Conservation (phyloP, 2,797 vertebrate species). For the Sebastes oblongus region DNA sequence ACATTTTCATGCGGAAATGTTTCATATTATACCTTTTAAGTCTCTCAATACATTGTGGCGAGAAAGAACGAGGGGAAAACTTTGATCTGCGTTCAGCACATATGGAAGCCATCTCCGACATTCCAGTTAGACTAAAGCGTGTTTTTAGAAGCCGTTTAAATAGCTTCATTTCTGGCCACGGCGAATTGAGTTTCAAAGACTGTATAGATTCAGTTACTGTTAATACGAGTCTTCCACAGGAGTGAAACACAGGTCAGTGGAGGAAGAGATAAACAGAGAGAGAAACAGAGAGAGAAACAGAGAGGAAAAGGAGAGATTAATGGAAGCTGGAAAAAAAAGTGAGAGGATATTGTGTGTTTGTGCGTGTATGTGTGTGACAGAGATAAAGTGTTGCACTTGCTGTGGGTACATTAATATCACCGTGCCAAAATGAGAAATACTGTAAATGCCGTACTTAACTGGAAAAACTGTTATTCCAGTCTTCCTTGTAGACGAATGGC, state of each 20-base stretch:
- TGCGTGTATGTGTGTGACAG: slow-evolving; percentile 32
- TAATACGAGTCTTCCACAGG: slow-evolving; percentile 76
- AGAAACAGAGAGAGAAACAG: not conserved
- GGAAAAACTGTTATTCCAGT: slow-evolving; percentile 31
- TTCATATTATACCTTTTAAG: not conserved
- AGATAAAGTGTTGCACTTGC: slow-evolving; percentile 41
- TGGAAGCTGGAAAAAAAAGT: slow-evolving; percentile 13
- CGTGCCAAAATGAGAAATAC: slow-evolving; percentile 35
- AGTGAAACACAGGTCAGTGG: slow-evolving; percentile 86
- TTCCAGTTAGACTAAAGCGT: slow-evolving; percentile 89
- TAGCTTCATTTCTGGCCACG: slow-evolving; percentile 78
- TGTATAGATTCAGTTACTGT: slow-evolving; percentile 85
- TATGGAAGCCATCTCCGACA: slow-evolving; percentile 91
- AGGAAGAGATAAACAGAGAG: slow-evolving; percentile 4
- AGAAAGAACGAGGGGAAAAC: slow-evolving; percentile 83
- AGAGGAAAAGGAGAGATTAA: slow-evolving; percentile 18
- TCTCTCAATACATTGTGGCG: slow-evolving; percentile 80
- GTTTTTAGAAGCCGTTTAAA: slow-evolving; percentile 86
- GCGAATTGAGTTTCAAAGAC: slow-evolving; percentile 89
- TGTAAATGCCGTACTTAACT: slow-evolving; percentile 22
- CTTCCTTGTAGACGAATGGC: slow-evolving; percentile 26
- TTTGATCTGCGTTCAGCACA: slow-evolving; percentile 87
- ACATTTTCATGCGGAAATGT: no score
- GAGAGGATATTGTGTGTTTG: slow-evolving; percentile 15
- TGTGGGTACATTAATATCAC: slow-evolving; percentile 34